These are phyloP conservation scores for Aplysia californica DNA, from an alignment of 1,140 invertebrate genomes.

Conservation along the genomic window DNA sequence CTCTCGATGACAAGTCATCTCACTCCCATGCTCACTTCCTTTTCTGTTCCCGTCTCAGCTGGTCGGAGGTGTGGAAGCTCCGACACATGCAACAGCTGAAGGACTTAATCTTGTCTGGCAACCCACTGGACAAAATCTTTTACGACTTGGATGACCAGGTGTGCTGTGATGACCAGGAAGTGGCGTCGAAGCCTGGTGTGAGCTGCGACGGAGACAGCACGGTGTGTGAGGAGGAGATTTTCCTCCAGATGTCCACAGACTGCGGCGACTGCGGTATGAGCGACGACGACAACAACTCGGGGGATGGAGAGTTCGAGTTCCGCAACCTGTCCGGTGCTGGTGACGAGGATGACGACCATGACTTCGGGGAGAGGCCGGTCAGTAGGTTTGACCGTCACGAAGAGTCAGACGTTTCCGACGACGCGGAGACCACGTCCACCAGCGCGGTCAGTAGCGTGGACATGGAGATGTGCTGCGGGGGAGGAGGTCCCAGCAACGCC, in stretches of 20 bases:
- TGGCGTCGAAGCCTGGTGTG: neutral
- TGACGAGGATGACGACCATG: neutral
- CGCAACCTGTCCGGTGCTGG: no score
- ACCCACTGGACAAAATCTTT: constrained; percentile 47
- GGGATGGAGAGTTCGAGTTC: no score
- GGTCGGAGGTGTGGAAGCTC: constrained; percentile 58
- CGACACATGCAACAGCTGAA: constrained; percentile 42
- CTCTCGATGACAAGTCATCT: no score
- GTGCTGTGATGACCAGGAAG: neutral
- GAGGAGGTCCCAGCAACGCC: neutral
- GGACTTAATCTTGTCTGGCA: constrained; percentile 52
- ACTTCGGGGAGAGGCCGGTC: neutral
- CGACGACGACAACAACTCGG: no score
- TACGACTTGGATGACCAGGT: constrained; percentile 23
- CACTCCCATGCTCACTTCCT: no score
- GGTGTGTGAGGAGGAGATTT: neutral
- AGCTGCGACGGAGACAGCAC: neutral
- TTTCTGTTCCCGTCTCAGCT: no score
- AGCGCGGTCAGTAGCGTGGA: neutral
- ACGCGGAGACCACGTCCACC: neutral
- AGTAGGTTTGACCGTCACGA: constrained; percentile 5
- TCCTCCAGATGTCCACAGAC: no score
- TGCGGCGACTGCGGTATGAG: neutral
- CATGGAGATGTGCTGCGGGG: neutral
- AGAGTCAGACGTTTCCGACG: neutral